Evolutionary conservation across 2,113 vertebrate species (phyloP), one percentile per base, ranked within the genome.

Genomic region (Catharus minimus): DNA sequence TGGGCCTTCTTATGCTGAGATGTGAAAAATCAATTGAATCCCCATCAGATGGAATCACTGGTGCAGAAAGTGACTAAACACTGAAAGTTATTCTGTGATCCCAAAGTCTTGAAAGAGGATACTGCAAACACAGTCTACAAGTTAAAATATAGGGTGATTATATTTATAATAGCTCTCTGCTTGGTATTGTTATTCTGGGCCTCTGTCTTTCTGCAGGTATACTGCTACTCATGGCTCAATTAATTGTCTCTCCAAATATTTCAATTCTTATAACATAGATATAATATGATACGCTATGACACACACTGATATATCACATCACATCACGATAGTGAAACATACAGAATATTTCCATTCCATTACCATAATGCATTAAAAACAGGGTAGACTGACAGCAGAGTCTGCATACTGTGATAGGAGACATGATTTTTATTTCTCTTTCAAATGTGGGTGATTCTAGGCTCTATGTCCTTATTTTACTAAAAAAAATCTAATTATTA

Each of bases 21-120:
- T 79, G 92, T 69, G 89, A 95, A 95, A 96, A 95, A 92, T 93
- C 82, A 47, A 95, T 82, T 13, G 49, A 93, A 71, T 86, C 53
- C n/a, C 66, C 86, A 46, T 55, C 65, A 83, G 88, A 83, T 39
- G 36, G 82, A 97, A 93, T 69, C 93, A 77, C 24, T 90, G 76
- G 36, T 71, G 89, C 94, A 95, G 94, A 97, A 96, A 86, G 79
- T 86, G 84, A 84, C 92, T 69, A 76, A 80, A 86, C 69, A 88
- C 36, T 55, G 72, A 30, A 66, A 90, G 74, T 64, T 86, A 28
- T 28, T 78, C 56, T 79, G 36, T 82, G 47, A 86, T 13, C 58
- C 26, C 30, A 12, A 65, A 53, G 58, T 47, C 78, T 60, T 86
- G 76, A 92, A 88, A 92, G 82, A 62, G 56, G 58, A 94, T 82